Evolutionary conservation across 2,888 invertebrate genomes (phyloP), one percentile per base, ranked within the genome.

Genomic region (Xestia c-nigrum): DNA sequence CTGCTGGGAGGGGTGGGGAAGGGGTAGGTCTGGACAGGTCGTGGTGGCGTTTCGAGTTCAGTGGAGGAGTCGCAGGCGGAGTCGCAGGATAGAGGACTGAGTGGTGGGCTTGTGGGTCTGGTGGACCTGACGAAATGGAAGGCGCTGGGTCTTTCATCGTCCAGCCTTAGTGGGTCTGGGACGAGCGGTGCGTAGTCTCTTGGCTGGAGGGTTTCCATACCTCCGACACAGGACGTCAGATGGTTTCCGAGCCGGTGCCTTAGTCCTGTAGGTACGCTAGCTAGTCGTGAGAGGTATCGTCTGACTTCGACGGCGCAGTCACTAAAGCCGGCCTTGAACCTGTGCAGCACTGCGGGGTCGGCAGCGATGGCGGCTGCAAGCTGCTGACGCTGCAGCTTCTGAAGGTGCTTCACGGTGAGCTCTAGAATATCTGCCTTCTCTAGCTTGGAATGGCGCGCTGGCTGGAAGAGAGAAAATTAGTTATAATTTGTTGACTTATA

Each of bases 351-450:
- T 24, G 98, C 97, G 0, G 99, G 98, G 93, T 99, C 99, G 16
- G 98, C 97, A 0, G 98, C 98, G 85, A 98, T 98, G 43, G 98
- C 98, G 85, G 98, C 97, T 14, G 98, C 98, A 66, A 98, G 95
- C 93, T 99, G 99, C 92, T 99, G 99, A 19, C 98, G 97, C 92
- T 99, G 99, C 24, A 99, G 96, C 81, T 98, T 98, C 93, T 99
- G 98, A 70, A 99, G 97, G 93, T 99, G 99, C 92, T 99, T 98
- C 67, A 99, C 99, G 1, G 99, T 99, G 97, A 99, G 98, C 95
- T 99, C 99, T 73, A 99, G 96, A 88, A 99, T 99, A 94, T 99
- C 99, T 0, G 99, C 99, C 93, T 99, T 99, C 94, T 99, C 99
- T 90, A 99, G 97, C 93, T 99, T 99, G 9, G 99, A 99, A 95